Evolutionary conservation across 2,888 invertebrate genomes (phyloP).

Genomic region (Melieria crassipennis): DNA sequence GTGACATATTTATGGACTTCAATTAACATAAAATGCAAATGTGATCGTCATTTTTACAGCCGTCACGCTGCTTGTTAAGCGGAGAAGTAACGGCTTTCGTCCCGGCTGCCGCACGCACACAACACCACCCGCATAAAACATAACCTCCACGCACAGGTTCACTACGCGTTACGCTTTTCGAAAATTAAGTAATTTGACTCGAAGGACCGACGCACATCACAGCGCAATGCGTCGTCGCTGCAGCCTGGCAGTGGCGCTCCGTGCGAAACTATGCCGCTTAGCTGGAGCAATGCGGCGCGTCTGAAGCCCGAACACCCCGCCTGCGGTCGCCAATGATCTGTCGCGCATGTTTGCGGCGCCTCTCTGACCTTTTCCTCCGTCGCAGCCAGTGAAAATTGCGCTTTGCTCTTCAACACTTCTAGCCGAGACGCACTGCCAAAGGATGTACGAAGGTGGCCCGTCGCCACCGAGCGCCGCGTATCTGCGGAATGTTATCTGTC

Average conservation of each 20-base stretch:
- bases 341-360: too few relatives aligned
- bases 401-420: too few relatives aligned
- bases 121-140: neutral
- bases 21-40: conserved; percentile 37
- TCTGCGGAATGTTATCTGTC: conserved; percentile 57
- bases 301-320: too few relatives aligned
- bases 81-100: neutral
- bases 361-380: too few relatives aligned
- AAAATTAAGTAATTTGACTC: too few relatives aligned
- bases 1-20: conserved; percentile 1
- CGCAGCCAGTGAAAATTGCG: too few relatives aligned
- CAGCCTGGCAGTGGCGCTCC: too few relatives aligned
- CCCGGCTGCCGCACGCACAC: neutral
- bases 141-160: neutral
- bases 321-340: too few relatives aligned
- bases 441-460: neutral
- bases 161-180: neutral
- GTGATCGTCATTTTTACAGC: conserved; percentile 10
- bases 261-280: too few relatives aligned
- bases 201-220: too few relatives aligned
- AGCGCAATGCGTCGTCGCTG: too few relatives aligned
- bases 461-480: conserved; percentile 26
- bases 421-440: neutral
- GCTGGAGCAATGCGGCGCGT: too few relatives aligned
- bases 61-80: neutral